Evolutionary conservation across 2,888 invertebrate species (phyloP), one percentile per base, ranked within the genome.

Genomic region (Dione vanillae): DNA sequence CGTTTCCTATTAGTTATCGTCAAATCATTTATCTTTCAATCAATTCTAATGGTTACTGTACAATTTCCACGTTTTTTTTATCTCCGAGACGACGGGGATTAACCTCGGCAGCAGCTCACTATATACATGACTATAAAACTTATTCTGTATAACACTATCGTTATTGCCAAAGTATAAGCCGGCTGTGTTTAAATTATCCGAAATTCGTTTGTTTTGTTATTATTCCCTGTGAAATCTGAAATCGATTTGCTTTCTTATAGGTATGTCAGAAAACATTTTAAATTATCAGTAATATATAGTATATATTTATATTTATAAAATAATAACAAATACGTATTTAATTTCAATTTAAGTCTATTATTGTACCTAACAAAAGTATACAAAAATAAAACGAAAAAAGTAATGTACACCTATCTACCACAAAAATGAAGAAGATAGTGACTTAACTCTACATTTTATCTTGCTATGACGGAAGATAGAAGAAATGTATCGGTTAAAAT

Each of bases 21-120:
- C 35, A 52, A 43, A 43, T 51, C 61, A 47, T 62, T 52, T 52
- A 52, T 61, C 61, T 52, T 41, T 12, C 19, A 43, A 61, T 20
- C 61, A 43, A 19, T 61, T 64, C 47, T 69, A 69, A 69, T 37
- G 54, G 37, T 49, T 51, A 41, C 27, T 52, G 61, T 67, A 45
- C 37, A 47, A 45, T 54, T 56, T 69, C 64, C 45, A 27, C 73
- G 74, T 71, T 56, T 56, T 72, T 75, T 74, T 73, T 67, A 70
- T 69, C 56, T 49, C 45, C 62, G 52, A 69, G 65, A 59, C 72
- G 20, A 51, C 68, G 76, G 76, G 76, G 75, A 74, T 65, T 71
- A 58, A 70, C 75, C 75, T 74, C 71, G n/a, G 52, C 62, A 62
- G 52, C 52, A 45, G 59, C 45, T 37, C 54, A 19, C 62, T 76